A percentile compares a stretch with the other conserved stretches of the same genome.
Conservation (phyloP, 1,140 invertebrate genomes). For the Zaprionus vittiger region DNA sequence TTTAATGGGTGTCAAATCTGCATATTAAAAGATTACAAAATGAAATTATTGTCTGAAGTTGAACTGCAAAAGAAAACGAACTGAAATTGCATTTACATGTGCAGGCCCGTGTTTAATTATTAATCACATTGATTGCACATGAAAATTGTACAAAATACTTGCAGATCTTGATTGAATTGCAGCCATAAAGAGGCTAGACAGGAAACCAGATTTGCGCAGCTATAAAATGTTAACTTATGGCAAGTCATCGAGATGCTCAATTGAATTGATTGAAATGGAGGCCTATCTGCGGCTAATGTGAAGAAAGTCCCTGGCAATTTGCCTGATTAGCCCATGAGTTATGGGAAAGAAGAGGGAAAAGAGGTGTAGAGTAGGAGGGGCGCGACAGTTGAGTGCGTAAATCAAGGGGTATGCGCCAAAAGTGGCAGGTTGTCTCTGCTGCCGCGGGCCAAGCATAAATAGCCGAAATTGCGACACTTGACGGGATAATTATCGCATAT, state of each 20-base stretch:
- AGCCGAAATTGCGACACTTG: constrained; percentile 56
- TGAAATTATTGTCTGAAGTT: not conserved
- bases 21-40: constrained; percentile 1
- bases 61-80: not conserved
- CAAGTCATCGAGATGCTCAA: constrained; percentile 9
- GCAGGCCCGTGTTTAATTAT: not conserved
- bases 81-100: not conserved
- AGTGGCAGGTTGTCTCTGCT: constrained; percentile 3
- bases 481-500: constrained; percentile 57
- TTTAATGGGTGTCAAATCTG: not conserved
- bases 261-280: constrained; percentile 25
- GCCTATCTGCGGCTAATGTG: not conserved
- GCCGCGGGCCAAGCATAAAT: constrained; percentile 51
- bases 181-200: not conserved
- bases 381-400: constrained; percentile 8
- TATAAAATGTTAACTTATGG: constrained; percentile 52
- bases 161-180: constrained; percentile 3
- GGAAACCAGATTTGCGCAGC: constrained; percentile 32
- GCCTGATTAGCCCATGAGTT: not conserved
- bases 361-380: too few relatives aligned
- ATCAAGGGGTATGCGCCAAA: constrained; percentile 6
- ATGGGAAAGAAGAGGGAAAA: not conserved
- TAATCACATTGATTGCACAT: not conserved
- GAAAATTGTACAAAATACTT: constrained; percentile 1
- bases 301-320: not conserved